Evolutionary conservation across 2,113 vertebrate species (phyloP).

Genomic region (Gracilinanus agilis): DNA sequence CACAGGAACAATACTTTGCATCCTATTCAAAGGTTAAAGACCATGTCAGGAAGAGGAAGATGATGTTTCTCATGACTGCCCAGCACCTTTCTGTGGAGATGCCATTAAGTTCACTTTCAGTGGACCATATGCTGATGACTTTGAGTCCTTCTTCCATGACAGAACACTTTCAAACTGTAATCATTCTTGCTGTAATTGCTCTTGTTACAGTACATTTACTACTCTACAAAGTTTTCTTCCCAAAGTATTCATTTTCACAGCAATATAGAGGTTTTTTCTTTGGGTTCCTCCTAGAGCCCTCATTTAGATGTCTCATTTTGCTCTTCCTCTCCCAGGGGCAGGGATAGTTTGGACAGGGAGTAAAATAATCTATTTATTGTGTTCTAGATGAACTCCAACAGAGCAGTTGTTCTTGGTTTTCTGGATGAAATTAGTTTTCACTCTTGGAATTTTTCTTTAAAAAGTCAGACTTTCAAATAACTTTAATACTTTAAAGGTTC

Average conservation of each 20-base stretch:
- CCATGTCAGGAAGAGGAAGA: conserved; percentile 48
- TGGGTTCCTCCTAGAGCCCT: conserved; percentile 12
- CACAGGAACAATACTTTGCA: conserved; percentile 43
- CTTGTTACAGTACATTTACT: conserved; percentile 38
- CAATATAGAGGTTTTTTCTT: conserved; percentile 14
- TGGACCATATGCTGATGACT: conserved; percentile 45
- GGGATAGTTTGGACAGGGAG: not conserved
- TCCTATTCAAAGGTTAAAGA: conserved; percentile 64
- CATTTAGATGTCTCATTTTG: not conserved
- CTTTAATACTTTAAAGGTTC: not conserved
- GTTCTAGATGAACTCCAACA: not conserved
- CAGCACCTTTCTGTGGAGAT: conserved; percentile 57
- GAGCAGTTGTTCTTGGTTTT: not conserved
- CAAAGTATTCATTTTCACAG: not conserved
- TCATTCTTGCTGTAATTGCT: conserved; percentile 50
- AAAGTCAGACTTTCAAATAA: not conserved
- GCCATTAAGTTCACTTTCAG: conserved; percentile 63
- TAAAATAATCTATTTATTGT: not conserved
- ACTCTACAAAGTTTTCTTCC: conserved; percentile 36
- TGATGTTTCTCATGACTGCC: conserved; percentile 39
- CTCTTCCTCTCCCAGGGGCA: not conserved
- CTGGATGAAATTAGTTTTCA: not conserved
- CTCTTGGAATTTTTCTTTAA: conserved; percentile 28
- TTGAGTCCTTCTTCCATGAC: conserved; percentile 56
- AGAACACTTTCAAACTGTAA: conserved; percentile 25